phyloP scores from a whole-genome alignment of 2,113 vertebrate genomes.

The Tachysurus vachellii region DNA sequence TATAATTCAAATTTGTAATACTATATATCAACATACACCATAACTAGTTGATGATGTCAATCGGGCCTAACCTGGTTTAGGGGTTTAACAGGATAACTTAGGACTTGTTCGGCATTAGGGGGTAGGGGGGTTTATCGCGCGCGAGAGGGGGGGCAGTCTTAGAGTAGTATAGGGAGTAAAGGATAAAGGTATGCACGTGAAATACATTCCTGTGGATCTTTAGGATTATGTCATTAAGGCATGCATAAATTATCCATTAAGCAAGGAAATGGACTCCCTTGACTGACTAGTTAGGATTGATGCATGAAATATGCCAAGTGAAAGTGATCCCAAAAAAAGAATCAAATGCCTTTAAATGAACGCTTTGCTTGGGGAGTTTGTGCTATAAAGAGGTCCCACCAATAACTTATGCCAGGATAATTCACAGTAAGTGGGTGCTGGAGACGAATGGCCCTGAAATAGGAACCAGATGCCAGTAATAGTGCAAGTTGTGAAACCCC shows the following conservation, averaged over 20 bases:
- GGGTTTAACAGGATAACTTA: constrained; percentile 48
- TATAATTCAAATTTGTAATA: neutral
- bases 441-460: too few relatives aligned
- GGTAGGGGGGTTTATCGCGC: constrained; percentile 46
- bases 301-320: neutral
- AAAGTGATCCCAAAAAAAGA: constrained; percentile 33
- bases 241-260: too few relatives aligned
- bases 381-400: neutral
- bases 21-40: neutral
- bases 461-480: constrained; percentile 59
- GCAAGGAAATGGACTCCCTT: neutral
- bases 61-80: constrained; percentile 42
- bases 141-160: neutral
- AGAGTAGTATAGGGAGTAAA: neutral
- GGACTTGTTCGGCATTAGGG: neutral
- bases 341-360: constrained; percentile 21
- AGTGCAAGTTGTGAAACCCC: constrained; percentile 38
- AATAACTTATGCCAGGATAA: constrained; percentile 40
- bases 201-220: neutral
- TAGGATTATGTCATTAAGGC: constrained; percentile 14
- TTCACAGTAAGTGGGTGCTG: too few relatives aligned
- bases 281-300: neutral
- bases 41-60: neutral
- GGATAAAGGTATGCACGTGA: constrained; percentile 22
- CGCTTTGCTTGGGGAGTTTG: constrained; percentile 36